A percentile compares a stretch with the other conserved stretches of the same genome.
phyloP scores from a whole-genome alignment of 2,113 vertebrate genomes.

The Hippocampus comes region DNA sequence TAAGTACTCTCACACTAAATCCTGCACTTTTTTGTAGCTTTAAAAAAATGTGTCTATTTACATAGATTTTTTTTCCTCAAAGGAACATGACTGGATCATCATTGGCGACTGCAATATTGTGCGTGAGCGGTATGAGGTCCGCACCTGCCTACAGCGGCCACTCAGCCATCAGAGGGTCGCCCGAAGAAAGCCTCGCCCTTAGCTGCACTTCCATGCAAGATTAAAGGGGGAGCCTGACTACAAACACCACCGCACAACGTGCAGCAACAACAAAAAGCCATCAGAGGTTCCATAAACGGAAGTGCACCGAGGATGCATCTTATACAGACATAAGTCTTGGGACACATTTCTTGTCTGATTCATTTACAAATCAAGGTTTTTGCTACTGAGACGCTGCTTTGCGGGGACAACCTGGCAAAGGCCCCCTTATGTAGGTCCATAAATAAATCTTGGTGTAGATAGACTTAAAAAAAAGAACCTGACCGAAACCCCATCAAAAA shows the following conservation, averaged over 20 bases:
- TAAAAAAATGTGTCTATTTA: too few relatives aligned
- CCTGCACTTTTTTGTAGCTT: too few relatives aligned
- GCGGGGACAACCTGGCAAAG: neutral
- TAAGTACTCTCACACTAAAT: too few relatives aligned
- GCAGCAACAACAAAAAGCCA: conserved; percentile 58
- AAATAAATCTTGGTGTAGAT: too few relatives aligned
- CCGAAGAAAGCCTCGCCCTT: conserved; percentile 52
- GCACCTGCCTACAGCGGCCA: conserved; percentile 64
- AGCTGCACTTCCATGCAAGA: conserved; percentile 59
- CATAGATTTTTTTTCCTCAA: too few relatives aligned
- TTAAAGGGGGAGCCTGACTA: conserved; percentile 62
- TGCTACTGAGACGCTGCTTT: too few relatives aligned
- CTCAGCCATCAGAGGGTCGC: conserved; percentile 47
- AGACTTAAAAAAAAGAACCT: too few relatives aligned
- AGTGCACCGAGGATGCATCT: neutral
- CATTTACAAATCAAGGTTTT: too few relatives aligned
- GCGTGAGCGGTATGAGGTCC: conserved; percentile 5
- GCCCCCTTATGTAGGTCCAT: neutral
- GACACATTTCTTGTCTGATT: neutral
- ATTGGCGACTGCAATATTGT: neutral
- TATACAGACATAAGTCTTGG: neutral
- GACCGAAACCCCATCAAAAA: too few relatives aligned
- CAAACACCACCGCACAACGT: conserved; percentile 63
- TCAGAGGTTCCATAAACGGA: conserved; percentile 23
- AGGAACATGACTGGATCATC: neutral